Conservation (phyloP, 2,888 invertebrate genomes). For the Invenusta paracnida region DNA sequence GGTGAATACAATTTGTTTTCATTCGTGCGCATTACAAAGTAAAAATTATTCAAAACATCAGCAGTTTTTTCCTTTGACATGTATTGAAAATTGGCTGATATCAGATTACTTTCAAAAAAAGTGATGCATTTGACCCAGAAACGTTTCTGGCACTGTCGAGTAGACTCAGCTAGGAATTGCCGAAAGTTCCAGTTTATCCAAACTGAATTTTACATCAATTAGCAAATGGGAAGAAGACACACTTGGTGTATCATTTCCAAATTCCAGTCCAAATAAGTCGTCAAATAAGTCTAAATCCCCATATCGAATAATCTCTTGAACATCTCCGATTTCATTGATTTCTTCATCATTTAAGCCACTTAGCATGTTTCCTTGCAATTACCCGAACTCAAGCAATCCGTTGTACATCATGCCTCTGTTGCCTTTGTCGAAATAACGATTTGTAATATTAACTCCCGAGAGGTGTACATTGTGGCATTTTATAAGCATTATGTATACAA, state of each 20-base stretch:
- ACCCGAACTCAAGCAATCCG: not conserved
- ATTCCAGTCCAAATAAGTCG: not conserved
- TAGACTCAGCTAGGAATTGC: not conserved
- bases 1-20: not conserved
- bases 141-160: not conserved
- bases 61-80: not conserved
- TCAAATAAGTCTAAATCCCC: not conserved
- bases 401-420: not conserved
- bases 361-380: not conserved
- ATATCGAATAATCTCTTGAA: not conserved
- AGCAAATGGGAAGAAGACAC: not conserved
- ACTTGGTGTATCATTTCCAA: not conserved
- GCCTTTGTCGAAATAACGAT: not conserved
- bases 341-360: not conserved
- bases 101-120: not conserved
- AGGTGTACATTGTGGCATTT: too few species aligned
- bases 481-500: too few species aligned
- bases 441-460: too few species aligned
- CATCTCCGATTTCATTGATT: not conserved
- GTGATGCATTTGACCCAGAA: not conserved
- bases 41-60: not conserved
- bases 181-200: not conserved
- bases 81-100: not conserved
- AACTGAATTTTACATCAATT: not conserved
- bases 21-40: not conserved